Conservation (phyloP, 2,888 invertebrate species). For the Drosophila picticornis region DNA sequence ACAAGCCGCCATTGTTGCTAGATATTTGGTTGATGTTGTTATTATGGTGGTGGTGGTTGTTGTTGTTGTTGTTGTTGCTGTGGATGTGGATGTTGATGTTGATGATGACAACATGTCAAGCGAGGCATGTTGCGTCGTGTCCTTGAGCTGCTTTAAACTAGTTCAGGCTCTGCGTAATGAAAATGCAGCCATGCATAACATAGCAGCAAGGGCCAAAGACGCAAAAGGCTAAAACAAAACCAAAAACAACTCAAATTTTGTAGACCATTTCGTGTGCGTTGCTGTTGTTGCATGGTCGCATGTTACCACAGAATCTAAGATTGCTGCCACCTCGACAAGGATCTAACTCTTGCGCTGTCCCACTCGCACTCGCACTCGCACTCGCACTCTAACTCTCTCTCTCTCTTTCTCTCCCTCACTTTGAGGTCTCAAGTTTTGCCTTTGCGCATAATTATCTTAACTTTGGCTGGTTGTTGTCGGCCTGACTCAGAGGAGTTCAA, state of each 20-base stretch:
- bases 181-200: slow-evolving; percentile 75
- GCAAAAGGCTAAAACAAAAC: slow-evolving; percentile 21
- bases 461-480: slow-evolving; percentile 46
- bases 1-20: slow-evolving; percentile 50
- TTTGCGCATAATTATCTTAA: slow-evolving; percentile 63
- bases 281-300: slow-evolving; percentile 39
- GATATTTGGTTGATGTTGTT: slow-evolving; percentile 44
- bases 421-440: slow-evolving; percentile 30
- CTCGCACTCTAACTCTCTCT: neutral
- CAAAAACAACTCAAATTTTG: slow-evolving; percentile 24
- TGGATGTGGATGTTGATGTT: slow-evolving; percentile 17
- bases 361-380: slow-evolving; percentile 1
- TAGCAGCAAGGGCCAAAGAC: slow-evolving; percentile 35
- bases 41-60: neutral
- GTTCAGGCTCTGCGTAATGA: slow-evolving; percentile 70
- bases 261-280: slow-evolving; percentile 36
- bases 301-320: slow-evolving; percentile 48
- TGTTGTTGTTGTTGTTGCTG: slow-evolving; percentile 3
- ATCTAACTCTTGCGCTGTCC: slow-evolving; percentile 18
- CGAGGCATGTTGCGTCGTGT: slow-evolving; percentile 57
- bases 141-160: slow-evolving; percentile 75
- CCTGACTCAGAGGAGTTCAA: slow-evolving; percentile 60
- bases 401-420: neutral
- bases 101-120: slow-evolving; percentile 58
- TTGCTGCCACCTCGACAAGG: slow-evolving; percentile 41